These are phyloP conservation scores for Scarus forsteni DNA, from an alignment of 2,797 vertebrate species.

Conservation along the genomic window DNA sequence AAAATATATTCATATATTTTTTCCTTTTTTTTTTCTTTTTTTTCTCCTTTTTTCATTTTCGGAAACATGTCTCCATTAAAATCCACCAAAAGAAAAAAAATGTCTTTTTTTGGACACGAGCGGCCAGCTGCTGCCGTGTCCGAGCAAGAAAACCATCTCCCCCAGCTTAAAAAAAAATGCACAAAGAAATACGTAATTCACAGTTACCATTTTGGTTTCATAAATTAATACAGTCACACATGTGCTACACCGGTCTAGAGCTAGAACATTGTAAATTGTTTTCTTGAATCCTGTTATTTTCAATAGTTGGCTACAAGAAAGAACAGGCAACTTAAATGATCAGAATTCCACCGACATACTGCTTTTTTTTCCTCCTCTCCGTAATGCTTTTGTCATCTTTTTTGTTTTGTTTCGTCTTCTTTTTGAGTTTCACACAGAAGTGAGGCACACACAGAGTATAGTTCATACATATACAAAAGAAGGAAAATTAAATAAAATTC, in stretches of 20 bases:
- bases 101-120: slow-evolving; percentile 64
- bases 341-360: slow-evolving; percentile 83
- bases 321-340: slow-evolving; percentile 90
- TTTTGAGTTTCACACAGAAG: slow-evolving; percentile 85
- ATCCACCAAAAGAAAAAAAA: slow-evolving; percentile 80
- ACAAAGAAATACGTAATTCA: slow-evolving; percentile 92
- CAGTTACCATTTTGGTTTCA: slow-evolving; percentile 93
- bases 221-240: slow-evolving; percentile 93
- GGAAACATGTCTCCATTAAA: slow-evolving; percentile 85
- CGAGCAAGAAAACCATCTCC: slow-evolving; percentile 69
- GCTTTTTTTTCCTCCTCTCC: slow-evolving; percentile 73
- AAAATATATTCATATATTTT: slow-evolving; percentile 89
- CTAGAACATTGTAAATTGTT: slow-evolving; percentile 90
- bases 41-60: slow-evolving; percentile 57
- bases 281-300: slow-evolving; percentile 88
- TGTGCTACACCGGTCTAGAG: slow-evolving; percentile 92
- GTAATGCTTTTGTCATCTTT: slow-evolving; percentile 81
- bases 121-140: slow-evolving; percentile 73
- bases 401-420: slow-evolving; percentile 81
- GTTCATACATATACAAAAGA: slow-evolving; percentile 85
- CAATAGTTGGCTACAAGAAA: slow-evolving; percentile 91
- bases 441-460: slow-evolving; percentile 90
- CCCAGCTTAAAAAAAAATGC: slow-evolving; percentile 80
- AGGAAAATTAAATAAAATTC: slow-evolving; percentile 76
- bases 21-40: slow-evolving; percentile 54